A percentile compares a stretch with the other conserved stretches of the same genome.
Evolutionary conservation across 2,113 vertebrate genomes (phyloP).

Genomic region (Nycticebus coucang): DNA sequence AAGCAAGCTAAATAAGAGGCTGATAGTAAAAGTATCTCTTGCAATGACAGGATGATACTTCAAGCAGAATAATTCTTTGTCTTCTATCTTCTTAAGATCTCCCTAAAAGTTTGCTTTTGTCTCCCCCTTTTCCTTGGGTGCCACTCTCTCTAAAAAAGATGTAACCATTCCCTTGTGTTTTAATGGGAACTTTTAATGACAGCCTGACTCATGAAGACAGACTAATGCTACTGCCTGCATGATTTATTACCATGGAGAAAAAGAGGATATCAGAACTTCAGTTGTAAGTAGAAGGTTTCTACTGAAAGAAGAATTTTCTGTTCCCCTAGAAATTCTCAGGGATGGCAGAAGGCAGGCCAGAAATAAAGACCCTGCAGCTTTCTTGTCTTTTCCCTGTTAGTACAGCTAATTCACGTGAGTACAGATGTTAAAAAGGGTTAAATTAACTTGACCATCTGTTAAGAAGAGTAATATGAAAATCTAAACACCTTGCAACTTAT

Average conservation of each 20-base stretch:
- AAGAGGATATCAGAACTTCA: neutral
- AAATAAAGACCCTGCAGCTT: neutral
- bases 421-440: constrained; percentile 3
- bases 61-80: neutral
- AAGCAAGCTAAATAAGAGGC: neutral
- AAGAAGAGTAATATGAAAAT: neutral
- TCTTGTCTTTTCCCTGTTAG: neutral
- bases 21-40: neutral
- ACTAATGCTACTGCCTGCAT: neutral
- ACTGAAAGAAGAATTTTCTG: neutral
- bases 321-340: neutral
- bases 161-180: neutral
- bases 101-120: neutral
- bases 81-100: neutral
- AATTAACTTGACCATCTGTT: neutral
- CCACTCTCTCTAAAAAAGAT: neutral
- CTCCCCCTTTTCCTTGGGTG: neutral
- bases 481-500: neutral
- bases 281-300: neutral
- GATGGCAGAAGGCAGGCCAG: neutral
- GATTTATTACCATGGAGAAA: neutral
- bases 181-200: neutral
- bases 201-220: neutral
- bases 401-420: neutral
- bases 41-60: neutral